A percentile compares a stretch with the other conserved stretches of the same genome.
These are phyloP conservation scores for Pelodytes ibericus DNA, from an alignment of 2,797 vertebrate species.

Conservation along the genomic window DNA sequence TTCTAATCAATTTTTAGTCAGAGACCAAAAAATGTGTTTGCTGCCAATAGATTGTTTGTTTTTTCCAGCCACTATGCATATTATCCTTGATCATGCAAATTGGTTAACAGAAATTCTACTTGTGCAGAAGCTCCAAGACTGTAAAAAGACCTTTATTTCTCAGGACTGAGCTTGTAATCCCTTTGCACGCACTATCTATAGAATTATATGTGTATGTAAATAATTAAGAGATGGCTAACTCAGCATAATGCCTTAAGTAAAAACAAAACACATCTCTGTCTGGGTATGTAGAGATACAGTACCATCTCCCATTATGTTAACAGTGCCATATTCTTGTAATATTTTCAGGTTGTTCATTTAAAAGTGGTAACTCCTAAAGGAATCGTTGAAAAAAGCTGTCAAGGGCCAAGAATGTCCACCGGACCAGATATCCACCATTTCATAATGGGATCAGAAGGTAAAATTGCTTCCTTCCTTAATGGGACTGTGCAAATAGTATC, in stretches of 20 bases:
- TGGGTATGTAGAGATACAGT: no score
- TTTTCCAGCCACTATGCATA: not conserved
- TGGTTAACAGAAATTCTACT: no score
- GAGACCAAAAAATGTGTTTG: not conserved
- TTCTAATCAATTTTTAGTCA: not conserved
- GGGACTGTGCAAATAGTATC: no score
- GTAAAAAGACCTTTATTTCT: no score
- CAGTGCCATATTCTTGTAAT: conserved; percentile 2
- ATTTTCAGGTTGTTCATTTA: conserved; percentile 89
- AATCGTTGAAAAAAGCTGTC: conserved; percentile 94
- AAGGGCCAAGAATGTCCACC: conserved; percentile 94
- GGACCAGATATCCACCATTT: conserved; percentile 98
- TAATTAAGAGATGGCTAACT: no score
- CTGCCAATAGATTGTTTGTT: not conserved
- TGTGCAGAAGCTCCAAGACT: no score
- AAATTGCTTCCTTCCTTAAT: no score
- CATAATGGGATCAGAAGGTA: conserved; percentile 99
- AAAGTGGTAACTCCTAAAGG: conserved; percentile 97
- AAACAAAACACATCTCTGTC: no score
- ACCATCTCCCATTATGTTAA: not conserved
- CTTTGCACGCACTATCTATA: no score
- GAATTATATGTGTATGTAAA: no score
- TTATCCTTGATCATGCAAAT: not conserved
- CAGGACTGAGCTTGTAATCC: no score
- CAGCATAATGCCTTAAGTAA: no score